Evolutionary conservation across 1,140 invertebrate genomes (phyloP).

Genomic region (Drosophila tsacasi): DNA sequence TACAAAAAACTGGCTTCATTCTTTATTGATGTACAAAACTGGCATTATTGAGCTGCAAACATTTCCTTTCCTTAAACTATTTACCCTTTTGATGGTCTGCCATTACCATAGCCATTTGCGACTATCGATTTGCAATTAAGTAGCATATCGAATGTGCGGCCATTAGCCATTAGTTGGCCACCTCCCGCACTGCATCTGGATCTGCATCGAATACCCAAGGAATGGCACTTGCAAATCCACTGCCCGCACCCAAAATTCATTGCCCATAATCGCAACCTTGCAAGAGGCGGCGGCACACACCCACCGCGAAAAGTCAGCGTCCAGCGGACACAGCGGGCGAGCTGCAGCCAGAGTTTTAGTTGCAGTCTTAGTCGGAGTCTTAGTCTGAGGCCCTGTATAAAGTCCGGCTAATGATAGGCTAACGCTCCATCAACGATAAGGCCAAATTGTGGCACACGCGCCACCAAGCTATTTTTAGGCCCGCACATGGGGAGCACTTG

Average conservation of each 20-base stretch:
- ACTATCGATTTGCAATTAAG: constrained; percentile 37
- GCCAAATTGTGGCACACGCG: constrained; percentile 83
- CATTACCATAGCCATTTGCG: constrained; percentile 9
- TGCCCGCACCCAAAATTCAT: constrained; percentile 44
- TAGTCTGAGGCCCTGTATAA: constrained; percentile 36
- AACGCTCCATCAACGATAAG: constrained; percentile 82
- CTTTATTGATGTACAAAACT: background rate
- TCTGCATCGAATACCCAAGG: background rate
- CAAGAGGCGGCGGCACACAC: constrained; percentile 41
- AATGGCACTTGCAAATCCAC: constrained; percentile 39
- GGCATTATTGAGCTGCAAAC: background rate
- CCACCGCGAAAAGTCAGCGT: constrained; percentile 39
- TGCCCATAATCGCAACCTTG: constrained; percentile 53
- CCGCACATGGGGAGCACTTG: constrained; percentile 33
- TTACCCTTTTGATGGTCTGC: constrained; percentile 8
- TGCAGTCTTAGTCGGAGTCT: background rate
- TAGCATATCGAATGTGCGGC: constrained; percentile 47
- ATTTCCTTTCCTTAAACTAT: constrained; percentile 5
- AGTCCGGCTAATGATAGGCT: constrained; percentile 80
- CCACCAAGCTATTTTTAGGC: constrained; percentile 70
- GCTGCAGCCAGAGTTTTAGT: constrained; percentile 9
- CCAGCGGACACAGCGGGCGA: constrained; percentile 28
- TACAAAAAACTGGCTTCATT: background rate
- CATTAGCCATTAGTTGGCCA: constrained; percentile 24
- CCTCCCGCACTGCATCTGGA: constrained; percentile 1